phyloP scores from a whole-genome alignment of 2,797 vertebrate species.

The Sebastes goodei region DNA sequence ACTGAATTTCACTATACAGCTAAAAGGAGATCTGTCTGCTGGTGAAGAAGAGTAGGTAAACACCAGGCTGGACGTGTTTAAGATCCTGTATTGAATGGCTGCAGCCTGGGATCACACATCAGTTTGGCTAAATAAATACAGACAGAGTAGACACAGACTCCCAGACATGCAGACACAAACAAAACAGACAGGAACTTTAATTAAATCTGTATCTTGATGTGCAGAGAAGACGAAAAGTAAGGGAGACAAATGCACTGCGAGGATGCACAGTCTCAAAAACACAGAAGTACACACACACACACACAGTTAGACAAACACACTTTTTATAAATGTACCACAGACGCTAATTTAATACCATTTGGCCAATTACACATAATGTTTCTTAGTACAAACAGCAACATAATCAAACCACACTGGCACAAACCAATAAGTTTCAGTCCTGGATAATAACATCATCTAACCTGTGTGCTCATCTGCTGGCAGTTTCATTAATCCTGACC shows the following conservation, averaged over 20 bases:
- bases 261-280: too few species aligned
- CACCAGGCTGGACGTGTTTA: background rate
- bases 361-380: background rate
- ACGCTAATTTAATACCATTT: background rate
- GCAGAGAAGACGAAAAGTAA: background rate
- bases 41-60: background rate
- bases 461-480: background rate
- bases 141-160: background rate
- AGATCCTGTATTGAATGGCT: background rate
- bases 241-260: background rate
- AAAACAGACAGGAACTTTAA: background rate
- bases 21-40: background rate
- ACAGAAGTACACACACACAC: too few species aligned
- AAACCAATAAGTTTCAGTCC: conserved; percentile 5
- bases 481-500: background rate
- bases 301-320: background rate
- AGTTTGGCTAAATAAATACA: conserved; percentile 12
- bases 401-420: background rate
- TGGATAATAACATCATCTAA: background rate
- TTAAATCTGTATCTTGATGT: background rate
- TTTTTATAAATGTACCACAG: background rate
- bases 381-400: background rate
- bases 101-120: background rate
- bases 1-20: background rate
- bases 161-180: conserved; percentile 5